Conservation (phyloP, 2,113 vertebrate species). For the Muntiacus reevesi region DNA sequence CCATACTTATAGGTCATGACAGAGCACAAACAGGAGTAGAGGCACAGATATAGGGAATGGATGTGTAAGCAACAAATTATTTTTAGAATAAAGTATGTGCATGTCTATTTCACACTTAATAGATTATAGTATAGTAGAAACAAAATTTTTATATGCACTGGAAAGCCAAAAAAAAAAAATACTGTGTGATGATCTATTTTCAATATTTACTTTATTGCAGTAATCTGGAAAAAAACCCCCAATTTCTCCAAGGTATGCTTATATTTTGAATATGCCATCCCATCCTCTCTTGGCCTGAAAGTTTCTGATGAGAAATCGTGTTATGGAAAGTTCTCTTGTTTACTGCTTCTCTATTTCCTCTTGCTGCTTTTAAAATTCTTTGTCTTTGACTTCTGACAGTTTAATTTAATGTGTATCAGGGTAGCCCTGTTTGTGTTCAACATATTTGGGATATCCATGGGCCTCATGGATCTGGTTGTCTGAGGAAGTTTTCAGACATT, state of each 20-base stretch:
- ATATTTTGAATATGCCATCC: background rate
- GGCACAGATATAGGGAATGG: background rate
- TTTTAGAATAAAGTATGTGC: background rate
- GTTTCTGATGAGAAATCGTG: background rate
- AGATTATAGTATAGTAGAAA: background rate
- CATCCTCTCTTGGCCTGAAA: background rate
- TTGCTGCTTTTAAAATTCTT: background rate
- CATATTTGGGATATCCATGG: background rate
- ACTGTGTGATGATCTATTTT: background rate
- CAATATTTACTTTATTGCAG: background rate
- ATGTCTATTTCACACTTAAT: background rate
- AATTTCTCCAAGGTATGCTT: background rate
- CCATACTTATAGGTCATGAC: background rate
- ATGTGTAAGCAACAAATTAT: background rate
- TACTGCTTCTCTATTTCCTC: background rate
- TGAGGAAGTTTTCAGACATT: background rate
- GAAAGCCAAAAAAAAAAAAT: background rate
- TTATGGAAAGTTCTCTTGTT: background rate
- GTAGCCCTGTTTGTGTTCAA: background rate
- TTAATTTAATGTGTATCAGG: background rate
- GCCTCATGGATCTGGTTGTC: background rate
- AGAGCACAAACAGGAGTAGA: background rate
- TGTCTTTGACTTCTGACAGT: background rate
- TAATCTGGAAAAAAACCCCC: background rate
- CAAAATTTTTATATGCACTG: background rate